Base-by-base conservation (phyloP, 2,797 vertebrate genomes). In the Antrozous pallidus region DNA sequence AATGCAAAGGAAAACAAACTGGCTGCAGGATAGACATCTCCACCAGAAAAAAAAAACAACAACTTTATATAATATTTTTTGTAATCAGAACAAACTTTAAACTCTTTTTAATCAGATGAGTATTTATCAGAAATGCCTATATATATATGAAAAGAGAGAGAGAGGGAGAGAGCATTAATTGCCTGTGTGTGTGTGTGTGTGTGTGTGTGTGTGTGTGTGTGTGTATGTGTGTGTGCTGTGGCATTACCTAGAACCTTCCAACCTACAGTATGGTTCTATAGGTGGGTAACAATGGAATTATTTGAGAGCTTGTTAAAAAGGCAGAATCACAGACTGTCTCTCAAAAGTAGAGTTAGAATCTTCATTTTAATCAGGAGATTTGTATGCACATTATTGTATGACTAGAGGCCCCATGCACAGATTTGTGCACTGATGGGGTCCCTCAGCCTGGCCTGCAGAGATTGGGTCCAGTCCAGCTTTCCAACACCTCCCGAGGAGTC, bases 1-100 rank as follows among this genome's bases (percentile, higher is more conserved):
- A 95, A 82, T 63, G 36, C 20, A 69, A 69, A 65, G 70, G 47
- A 88, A 88, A 84, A 77, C 26, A 77, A 70, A 82, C 28, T 87
- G 80, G 49, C 47, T 85, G 24, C 74, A 95, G 82, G 33, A 67
- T 24, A 78, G 69, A 31, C 12, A 42, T 56, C 31, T 84, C 85
- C 31, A 31, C 61, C 40, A 79, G 7, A 73, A 40, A 90, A 31
- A 20, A 54, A 51, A 6, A 49, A 49, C 47, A 77, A 74, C 13
- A 67, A 6, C 8, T 54, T 80, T 31, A 56, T 28, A 11, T 1
- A 7, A 75, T 77, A 47, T 11, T 65, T 65, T 70, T 79, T 36
- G 69, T 71, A 77, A 67, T 79, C 9, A 82, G 20, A 61, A 42
- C 1, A 82, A 73, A 58, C 0, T 31, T 90, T 47, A 70, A 65